Base-by-base conservation (phyloP, 2,888 invertebrate species). In the Lithophane ornitopus region DNA sequence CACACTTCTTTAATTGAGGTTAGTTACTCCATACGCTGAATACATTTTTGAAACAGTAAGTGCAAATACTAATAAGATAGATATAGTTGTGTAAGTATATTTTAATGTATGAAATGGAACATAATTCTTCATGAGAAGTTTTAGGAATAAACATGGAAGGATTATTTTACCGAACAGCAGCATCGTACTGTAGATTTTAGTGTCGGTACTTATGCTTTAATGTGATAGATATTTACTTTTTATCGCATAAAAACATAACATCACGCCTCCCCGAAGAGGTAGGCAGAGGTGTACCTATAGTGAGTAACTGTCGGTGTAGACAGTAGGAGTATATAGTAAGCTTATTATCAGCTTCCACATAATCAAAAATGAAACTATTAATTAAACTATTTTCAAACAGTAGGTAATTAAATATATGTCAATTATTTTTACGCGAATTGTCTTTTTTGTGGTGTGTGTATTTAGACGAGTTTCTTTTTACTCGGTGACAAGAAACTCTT, bases 1-100 rank as follows among this genome's bases (percentile, higher is more conserved):
- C 87, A 80, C 87, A 84, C 84, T 83, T 76, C 77, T 88, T 80
- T 81, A 70, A 84, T 88, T 88, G 76, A 81, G 85, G 80, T 85
- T 85, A 83, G 74, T 83, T 77, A 76, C 84, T 80, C 61, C 77
- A 81, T 49, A 69, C 46, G 46, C 49, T 75, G 80, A 76, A 76
- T 78, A 68, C 74, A 72, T 76, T 70, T 71, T 78, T 71, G 39
- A 70, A 82, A 67, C 59, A 74, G 28, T 67, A 62, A 70, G 49
- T 70, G 76, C 19, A 76, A 76, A 77, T 58, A 85, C 58, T 74
- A 70, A 76, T 74, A 63, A 59, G 39, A 44, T 61, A 62, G 8
- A 61, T 61, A 44, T 62, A 56, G 59, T 63, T 39, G 8, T 58
- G 9, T n/a, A 26, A 16, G 11, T 61, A 49, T 54, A 34, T 70